These are phyloP conservation scores for Acanthacorydalis orientalis DNA, from an alignment of 2,888 invertebrate species.

Conservation along the genomic window DNA sequence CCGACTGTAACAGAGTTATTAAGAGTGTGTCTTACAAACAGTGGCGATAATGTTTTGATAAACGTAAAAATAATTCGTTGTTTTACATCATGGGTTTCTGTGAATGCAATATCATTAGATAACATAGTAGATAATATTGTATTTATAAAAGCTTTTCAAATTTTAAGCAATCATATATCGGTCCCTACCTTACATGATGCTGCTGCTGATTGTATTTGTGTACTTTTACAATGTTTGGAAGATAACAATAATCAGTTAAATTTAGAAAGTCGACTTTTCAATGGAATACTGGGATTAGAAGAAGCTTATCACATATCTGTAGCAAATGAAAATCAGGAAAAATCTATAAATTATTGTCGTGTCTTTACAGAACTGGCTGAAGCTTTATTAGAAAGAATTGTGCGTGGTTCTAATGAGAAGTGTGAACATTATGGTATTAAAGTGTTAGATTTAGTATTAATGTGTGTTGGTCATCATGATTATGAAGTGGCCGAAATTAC, in stretches of 20 bases:
- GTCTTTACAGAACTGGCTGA: constrained; percentile 92
- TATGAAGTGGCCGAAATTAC: constrained; percentile 90
- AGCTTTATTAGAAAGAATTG: constrained; percentile 71
- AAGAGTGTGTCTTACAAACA: constrained; percentile 53
- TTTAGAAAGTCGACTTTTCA: constrained; percentile 65
- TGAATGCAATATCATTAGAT: constrained; percentile 62
- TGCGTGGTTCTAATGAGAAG: constrained; percentile 39
- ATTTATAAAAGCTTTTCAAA: constrained; percentile 53
- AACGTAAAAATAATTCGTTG: constrained; percentile 64
- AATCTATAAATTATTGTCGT: constrained; percentile 83
- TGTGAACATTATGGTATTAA: constrained; percentile 62
- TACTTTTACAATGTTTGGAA: constrained; percentile 68
- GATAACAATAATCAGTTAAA: constrained; percentile 53
- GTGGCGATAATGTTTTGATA: constrained; percentile 45
- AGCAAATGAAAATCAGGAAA: constrained; percentile 85
- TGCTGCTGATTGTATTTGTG: constrained; percentile 80
- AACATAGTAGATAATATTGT: constrained; percentile 57
- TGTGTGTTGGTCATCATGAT: constrained; percentile 92
- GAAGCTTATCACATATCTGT: constrained; percentile 81
- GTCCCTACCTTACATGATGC: constrained; percentile 63
- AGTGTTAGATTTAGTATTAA: constrained; percentile 73
- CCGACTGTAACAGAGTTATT: constrained; percentile 64
- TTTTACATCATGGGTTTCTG: constrained; percentile 81
- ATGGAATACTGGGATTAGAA: constrained; percentile 63
- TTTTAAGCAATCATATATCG: constrained; percentile 42